A percentile compares a stretch with the other conserved stretches of the same genome.
Conservation (phyloP, 2,797 vertebrate genomes). For the Neosilurus mollespiculum region DNA sequence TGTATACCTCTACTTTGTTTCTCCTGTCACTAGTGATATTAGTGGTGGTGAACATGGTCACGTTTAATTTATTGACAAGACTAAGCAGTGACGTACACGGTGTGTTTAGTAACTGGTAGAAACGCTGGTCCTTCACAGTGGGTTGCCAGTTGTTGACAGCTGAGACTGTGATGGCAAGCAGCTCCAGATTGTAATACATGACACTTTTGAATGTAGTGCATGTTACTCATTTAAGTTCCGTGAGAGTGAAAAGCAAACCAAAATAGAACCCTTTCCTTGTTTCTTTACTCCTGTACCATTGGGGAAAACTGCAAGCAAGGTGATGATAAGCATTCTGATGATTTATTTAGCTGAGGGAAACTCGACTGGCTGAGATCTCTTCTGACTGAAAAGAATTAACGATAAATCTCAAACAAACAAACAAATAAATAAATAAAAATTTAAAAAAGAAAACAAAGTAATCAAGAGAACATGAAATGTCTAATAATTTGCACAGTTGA, state of each 20-base stretch:
- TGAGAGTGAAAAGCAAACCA: constrained; percentile 43
- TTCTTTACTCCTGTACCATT: constrained; percentile 59
- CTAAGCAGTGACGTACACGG: background rate
- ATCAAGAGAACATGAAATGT: constrained; percentile 49
- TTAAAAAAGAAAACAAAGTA: constrained; percentile 22
- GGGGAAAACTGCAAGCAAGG: constrained; percentile 29
- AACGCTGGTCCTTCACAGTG: constrained; percentile 15
- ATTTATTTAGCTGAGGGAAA: constrained; percentile 17
- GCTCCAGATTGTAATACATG: constrained; percentile 81
- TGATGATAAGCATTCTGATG: background rate
- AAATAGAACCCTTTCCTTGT: constrained; percentile 52
- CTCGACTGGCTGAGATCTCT: background rate
- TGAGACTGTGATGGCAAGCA: constrained; percentile 30
- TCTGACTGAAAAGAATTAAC: constrained; percentile 23
- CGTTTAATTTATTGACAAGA: background rate
- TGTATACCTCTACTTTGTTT: constrained; percentile 27
- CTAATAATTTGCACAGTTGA: constrained; percentile 21
- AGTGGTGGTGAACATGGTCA: constrained; percentile 10
- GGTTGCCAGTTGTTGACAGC: constrained; percentile 31
- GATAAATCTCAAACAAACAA: constrained; percentile 6
- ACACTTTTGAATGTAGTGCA: constrained; percentile 91
- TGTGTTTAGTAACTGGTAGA: constrained; percentile 30
- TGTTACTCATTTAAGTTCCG: constrained; percentile 61
- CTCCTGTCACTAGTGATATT: constrained; percentile 7
- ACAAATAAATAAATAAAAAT: background rate